Percentiles rank a stretch among this genome's conserved stretches.
Evolutionary conservation across 2,888 invertebrate genomes (phyloP).

Genomic region (Mycalesis mineus): DNA sequence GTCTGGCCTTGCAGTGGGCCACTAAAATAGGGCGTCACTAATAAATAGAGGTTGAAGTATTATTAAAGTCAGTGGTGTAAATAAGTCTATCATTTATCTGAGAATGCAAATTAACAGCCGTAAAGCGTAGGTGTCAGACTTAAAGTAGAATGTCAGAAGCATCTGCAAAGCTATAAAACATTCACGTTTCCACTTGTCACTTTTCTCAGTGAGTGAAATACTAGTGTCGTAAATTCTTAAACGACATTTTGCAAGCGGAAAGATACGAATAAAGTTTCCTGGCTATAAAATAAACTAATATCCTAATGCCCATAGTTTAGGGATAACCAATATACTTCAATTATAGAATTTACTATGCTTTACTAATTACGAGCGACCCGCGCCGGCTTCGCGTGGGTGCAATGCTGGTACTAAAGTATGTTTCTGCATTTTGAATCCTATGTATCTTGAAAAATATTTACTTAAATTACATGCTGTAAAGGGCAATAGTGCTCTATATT

Average conservation of each 20-base stretch:
- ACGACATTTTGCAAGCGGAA: constrained; percentile 49
- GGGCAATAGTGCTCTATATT: too few relatives aligned
- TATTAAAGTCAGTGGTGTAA: neutral
- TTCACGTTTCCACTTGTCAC: constrained; percentile 35
- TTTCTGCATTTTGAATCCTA: too few relatives aligned
- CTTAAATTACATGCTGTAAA: too few relatives aligned
- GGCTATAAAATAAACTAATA: neutral
- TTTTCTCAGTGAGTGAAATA: constrained; percentile 44
- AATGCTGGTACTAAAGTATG: too few relatives aligned
- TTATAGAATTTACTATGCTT: too few relatives aligned
- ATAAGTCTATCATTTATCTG: neutral
- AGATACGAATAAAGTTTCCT: constrained; percentile 31
- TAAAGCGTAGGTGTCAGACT: neutral
- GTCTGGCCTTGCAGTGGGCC: too few relatives aligned
- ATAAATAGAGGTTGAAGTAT: too few relatives aligned
- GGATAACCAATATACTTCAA: too few relatives aligned
- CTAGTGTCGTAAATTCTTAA: constrained; percentile 60
- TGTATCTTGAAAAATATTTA: too few relatives aligned
- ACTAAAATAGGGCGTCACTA: too few relatives aligned
- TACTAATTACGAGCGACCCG: too few relatives aligned
- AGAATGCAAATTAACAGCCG: neutral
- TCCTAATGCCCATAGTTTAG: neutral
- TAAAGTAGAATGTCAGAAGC: constrained; percentile 32
- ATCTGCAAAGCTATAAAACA: constrained; percentile 31
- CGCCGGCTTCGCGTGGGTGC: too few relatives aligned